Conservation (phyloP, 2,888 invertebrate species). For the Polylopha cassiicola region DNA sequence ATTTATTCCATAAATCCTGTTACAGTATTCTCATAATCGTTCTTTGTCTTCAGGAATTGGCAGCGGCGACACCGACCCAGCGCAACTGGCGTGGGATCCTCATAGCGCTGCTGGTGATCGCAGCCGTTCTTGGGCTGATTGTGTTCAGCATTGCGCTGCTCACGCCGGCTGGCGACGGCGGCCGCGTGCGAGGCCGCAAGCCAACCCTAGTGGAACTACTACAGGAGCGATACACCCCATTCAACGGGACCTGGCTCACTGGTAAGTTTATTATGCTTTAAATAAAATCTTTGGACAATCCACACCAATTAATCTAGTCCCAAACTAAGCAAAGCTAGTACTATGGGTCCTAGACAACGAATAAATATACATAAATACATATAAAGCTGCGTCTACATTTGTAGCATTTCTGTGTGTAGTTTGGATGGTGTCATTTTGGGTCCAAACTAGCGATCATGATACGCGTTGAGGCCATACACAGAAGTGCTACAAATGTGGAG, state of each 20-base stretch:
- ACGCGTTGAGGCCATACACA: too few relatives aligned
- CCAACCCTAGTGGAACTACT: slow-evolving; percentile 83
- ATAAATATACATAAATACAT: too few relatives aligned
- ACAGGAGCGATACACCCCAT: slow-evolving; percentile 76
- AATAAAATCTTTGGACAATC: not conserved
- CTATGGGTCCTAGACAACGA: too few relatives aligned
- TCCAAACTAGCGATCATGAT: too few relatives aligned
- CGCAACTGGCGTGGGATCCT: slow-evolving; percentile 97
- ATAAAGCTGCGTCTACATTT: too few relatives aligned
- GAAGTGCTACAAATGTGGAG: too few relatives aligned
- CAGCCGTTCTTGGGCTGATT: slow-evolving; percentile 91
- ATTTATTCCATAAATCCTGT: too few relatives aligned
- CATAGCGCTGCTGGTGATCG: slow-evolving; percentile 93
- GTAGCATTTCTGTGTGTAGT: too few relatives aligned
- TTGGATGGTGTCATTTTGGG: too few relatives aligned
- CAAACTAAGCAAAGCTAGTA: too few relatives aligned
- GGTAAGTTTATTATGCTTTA: slow-evolving; percentile 41
- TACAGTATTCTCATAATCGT: slow-evolving; percentile 2
- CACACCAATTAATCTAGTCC: too few relatives aligned
- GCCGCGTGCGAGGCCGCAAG: slow-evolving; percentile 81
- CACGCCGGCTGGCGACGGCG: slow-evolving; percentile 86
- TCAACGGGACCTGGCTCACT: slow-evolving; percentile 81
- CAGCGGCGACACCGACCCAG: slow-evolving; percentile 89
- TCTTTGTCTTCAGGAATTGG: slow-evolving; percentile 85
- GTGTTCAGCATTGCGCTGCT: slow-evolving; percentile 94